Percentiles rank a stretch among this genome's conserved stretches.
Evolutionary conservation across 2,888 invertebrate genomes (phyloP).

Genomic region (Dicranocentrus wangi): DNA sequence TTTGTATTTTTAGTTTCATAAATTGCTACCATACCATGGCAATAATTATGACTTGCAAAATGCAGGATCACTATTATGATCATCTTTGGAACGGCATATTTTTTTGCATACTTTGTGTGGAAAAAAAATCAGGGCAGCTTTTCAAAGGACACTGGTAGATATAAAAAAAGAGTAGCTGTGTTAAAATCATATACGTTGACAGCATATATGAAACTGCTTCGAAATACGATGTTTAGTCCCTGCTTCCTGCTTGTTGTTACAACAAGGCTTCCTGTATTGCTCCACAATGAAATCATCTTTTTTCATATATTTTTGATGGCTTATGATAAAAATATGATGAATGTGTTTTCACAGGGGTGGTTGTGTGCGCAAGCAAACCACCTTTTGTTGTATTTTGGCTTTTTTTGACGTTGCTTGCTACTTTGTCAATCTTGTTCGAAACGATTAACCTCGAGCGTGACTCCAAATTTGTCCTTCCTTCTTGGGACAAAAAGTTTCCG

Average conservation of each 20-base stretch:
- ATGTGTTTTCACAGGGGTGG: constrained; percentile 2
- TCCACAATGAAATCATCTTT: not conserved
- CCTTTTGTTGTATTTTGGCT: not conserved
- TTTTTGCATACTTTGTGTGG: no score
- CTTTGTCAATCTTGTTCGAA: constrained; percentile 11
- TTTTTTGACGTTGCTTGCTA: not conserved
- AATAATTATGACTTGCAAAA: constrained; percentile 53
- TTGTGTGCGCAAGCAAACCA: no score
- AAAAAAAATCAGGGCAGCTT: no score
- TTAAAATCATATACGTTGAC: no score
- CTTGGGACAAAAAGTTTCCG: constrained; percentile 49
- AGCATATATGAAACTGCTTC: not conserved
- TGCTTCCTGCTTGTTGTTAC: constrained; percentile 20
- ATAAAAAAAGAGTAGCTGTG: no score
- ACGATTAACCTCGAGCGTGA: constrained; percentile 50
- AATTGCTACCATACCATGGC: not conserved
- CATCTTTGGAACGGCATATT: constrained; percentile 1
- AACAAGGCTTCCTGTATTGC: constrained; percentile 23
- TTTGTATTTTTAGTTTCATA: not conserved
- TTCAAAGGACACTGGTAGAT: not conserved
- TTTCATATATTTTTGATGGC: not conserved
- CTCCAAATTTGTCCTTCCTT: constrained; percentile 46
- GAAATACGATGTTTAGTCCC: constrained; percentile 9
- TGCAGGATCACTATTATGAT: constrained; percentile 12
- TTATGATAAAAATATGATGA: not conserved